Percentiles rank a stretch among this genome's conserved stretches.
Conservation (phyloP, 2,888 invertebrate genomes). For the Drosophila neonasuta region DNA sequence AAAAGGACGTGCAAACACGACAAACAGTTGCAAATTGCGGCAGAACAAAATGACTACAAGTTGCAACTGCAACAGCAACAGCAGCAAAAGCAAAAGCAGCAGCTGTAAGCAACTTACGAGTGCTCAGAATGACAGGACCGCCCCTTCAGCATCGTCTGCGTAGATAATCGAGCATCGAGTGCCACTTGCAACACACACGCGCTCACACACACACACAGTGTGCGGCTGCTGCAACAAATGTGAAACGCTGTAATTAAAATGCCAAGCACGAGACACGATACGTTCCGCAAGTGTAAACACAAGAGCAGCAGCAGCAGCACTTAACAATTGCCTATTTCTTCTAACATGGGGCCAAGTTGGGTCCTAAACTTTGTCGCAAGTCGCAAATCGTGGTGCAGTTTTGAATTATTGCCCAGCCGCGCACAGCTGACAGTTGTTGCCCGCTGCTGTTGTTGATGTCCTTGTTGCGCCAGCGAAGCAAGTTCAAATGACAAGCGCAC, state of each 20-base stretch:
- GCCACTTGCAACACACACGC: conserved; percentile 41
- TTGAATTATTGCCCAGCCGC: conserved; percentile 64
- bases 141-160: conserved; percentile 44
- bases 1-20: conserved; percentile 72
- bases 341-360: conserved; percentile 24
- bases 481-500: conserved; percentile 51
- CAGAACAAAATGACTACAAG: conserved; percentile 48
- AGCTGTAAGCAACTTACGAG: conserved; percentile 47
- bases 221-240: conserved; percentile 35
- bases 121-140: conserved; percentile 6
- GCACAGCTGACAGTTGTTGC: conserved; percentile 54
- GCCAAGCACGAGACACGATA: conserved; percentile 55
- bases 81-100: conserved; percentile 8
- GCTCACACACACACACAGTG: conserved; percentile 8
- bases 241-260: conserved; percentile 70
- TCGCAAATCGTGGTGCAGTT: conserved; percentile 31
- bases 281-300: conserved; percentile 6
- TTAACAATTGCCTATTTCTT: conserved; percentile 51
- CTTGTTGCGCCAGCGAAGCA: conserved; percentile 41
- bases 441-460: conserved; percentile 14
- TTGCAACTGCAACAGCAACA: conserved; percentile 29
- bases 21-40: conserved; percentile 71
- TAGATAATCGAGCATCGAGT: conserved; percentile 65
- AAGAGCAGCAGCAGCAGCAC: conserved; percentile 21
- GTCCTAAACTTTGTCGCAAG: conserved; percentile 21